Evolutionary conservation across 2,888 invertebrate species (phyloP), one percentile per base, ranked within the genome.

Genomic region (Glomeris marginata): DNA sequence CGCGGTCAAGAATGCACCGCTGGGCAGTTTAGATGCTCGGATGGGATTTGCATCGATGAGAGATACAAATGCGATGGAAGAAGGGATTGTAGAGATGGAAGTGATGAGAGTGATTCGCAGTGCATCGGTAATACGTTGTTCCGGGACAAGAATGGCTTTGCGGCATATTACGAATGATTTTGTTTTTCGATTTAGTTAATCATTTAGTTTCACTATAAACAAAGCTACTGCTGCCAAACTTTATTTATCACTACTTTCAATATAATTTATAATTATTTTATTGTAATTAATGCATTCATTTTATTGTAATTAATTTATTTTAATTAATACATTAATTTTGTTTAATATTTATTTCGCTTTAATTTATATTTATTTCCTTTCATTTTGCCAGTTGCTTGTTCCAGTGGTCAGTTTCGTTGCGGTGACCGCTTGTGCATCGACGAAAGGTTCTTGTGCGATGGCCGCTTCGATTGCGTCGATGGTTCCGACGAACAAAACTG

Each of bases 401-500:
- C 64, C 49, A 56, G 64, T 53, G 65, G 64, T 60, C 69, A 72
- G 60, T 84, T 81, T 68, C 77, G 76, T 55, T 87, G 86, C 66
- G 72, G 70, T 52, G 81, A 84, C 65, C 79, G 81, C 46, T 73
- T 75, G 59, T 85, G 85, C 65, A 77, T 86, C 59, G 77, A 79
- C 41, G 72, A 76, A 56, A 66, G 74, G 42, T 69, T 76, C 56
- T 75, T 78, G 46, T 87, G 86, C 65, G 80, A 87, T 64, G 80
- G 81, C 52, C 75, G 73, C 60, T 72, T 73, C 62, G 80, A 86
- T 68, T 86, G 86, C 66, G 74, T 73, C 1, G 81, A 82, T 69
- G 75, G 76, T 58, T 78, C 77, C 51, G 85, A 85, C 66, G 84
- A 85, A 66, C 69, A 74, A 58, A 72, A 77, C 65, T 85, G 85